Base-by-base conservation (phyloP, 2,113 vertebrate genomes). In the Chaetodon trifascialis region DNA sequence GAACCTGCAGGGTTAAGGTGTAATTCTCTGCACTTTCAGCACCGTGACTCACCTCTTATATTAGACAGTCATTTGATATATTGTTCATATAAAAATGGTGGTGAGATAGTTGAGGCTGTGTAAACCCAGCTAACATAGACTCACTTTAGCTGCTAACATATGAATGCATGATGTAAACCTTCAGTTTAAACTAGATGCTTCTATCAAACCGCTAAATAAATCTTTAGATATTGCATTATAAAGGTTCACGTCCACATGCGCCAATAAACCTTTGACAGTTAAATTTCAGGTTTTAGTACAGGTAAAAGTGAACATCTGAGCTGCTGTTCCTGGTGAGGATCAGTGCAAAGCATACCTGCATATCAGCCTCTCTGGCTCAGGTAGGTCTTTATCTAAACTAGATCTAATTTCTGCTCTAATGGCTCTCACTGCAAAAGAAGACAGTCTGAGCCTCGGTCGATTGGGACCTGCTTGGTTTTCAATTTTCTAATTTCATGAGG, bases 351-450 rank as follows among this genome's bases (percentile, higher is more conserved):
- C 0, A 17, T 59, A 59, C 46, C 25, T 59, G 55, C 23, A 46
- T 38, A 52, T 76, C 54, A 59, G 66, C 15, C 38, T 55, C 62
- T 78, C 16, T 23, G 17, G 25, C 38, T 56, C 11, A 2, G 62
- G 10, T 12, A 38, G 46, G 44, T 68, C 54, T 73, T 60, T 40
- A 83, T 77, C 83, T 77, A 60, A 78, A 86, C 74, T 46, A 47
- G n/a, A 77, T 77, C 73, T 60, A 21, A 82, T 77, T 87, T 77
- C 56, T 72, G 44, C 60, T 62, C 11, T 54, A 76, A 80, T 70
- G 4, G 10, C 40, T 77, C 40, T 44, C 11, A 11, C 65, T 79
- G 65, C 38, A 58, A 17, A 46, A 65, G 68, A 47, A 60, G 4
- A 64, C 34, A 21, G 42, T 16, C 44, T 47, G 46, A 38, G 55